A percentile compares a stretch with the other conserved stretches of the same genome.
Conservation (phyloP, 1,140 invertebrate species). For the Trissolcus basalis region DNA sequence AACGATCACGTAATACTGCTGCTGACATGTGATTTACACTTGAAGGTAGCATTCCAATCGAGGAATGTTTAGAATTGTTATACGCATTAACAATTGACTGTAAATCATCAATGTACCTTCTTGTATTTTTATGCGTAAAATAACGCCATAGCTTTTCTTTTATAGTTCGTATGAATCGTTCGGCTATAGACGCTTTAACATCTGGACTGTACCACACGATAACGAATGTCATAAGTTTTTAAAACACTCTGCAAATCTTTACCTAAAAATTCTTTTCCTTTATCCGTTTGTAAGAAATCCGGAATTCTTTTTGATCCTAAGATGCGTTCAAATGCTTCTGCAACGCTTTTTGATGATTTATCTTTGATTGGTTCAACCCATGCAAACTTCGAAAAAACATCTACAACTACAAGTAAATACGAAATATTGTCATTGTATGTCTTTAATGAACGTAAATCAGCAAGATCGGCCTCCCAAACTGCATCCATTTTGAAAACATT, state of each 20-base stretch:
- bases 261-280: no score
- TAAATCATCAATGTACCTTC: background rate
- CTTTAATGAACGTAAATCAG: conserved; percentile 17
- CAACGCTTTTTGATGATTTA: background rate
- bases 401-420: conserved; percentile 31
- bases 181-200: background rate
- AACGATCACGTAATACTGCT: background rate
- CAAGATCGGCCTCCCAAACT: conserved; percentile 26
- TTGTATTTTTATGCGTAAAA: background rate
- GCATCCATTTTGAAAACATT: background rate
- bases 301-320: no score
- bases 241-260: no score
- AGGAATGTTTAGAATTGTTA: background rate
- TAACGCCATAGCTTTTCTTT: background rate
- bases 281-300: no score
- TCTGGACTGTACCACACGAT: background rate
- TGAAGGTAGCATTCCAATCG: background rate
- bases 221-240: conserved; percentile 5
- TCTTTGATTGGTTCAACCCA: conserved; percentile 35
- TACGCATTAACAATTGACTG: background rate
- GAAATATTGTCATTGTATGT: conserved; percentile 26
- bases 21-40: no score
- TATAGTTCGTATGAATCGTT: conserved; percentile 1
- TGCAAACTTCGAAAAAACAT: conserved; percentile 36
- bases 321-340: no score